These are phyloP conservation scores for Schizopygopsis pylzovi DNA, from an alignment of 2,797 vertebrate species.

Conservation along the genomic window DNA sequence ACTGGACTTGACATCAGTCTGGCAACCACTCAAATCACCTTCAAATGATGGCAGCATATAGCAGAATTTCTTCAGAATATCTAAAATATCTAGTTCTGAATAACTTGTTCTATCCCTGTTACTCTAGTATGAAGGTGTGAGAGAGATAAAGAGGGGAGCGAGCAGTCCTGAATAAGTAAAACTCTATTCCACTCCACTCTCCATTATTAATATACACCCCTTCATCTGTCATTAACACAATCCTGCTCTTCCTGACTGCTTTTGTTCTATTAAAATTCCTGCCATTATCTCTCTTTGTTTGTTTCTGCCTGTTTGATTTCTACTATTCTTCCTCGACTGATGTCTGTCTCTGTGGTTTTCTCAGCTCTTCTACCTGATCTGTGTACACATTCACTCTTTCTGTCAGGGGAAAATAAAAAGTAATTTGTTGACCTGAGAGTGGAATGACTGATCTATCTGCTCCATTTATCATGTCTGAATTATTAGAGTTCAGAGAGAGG, in stretches of 20 bases:
- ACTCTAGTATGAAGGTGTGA: conserved; percentile 71
- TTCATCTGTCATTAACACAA: conserved; percentile 83
- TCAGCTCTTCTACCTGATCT: conserved; percentile 1
- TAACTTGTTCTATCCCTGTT: conserved; percentile 14
- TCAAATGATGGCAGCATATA: background rate
- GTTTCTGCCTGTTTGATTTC: conserved; percentile 62
- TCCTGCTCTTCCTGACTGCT: conserved; percentile 78
- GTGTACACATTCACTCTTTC: background rate
- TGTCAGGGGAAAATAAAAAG: conserved; percentile 3
- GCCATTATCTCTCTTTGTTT: conserved; percentile 37
- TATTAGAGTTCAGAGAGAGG: background rate
- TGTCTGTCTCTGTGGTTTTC: background rate
- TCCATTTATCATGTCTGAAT: conserved; percentile 20
- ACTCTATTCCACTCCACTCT: conserved; percentile 82
- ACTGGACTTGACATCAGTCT: background rate
- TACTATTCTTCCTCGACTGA: background rate
- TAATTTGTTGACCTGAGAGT: conserved; percentile 1
- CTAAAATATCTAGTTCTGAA: background rate
- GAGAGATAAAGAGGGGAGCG: conserved; percentile 66
- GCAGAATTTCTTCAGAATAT: background rate
- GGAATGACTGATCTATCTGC: background rate
- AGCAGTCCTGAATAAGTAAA: conserved; percentile 86
- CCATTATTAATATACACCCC: conserved; percentile 84
- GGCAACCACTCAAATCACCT: background rate
- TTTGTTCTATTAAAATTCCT: conserved; percentile 81